Conservation (phyloP, 1,140 invertebrate genomes). For the Cydia strobilella region DNA sequence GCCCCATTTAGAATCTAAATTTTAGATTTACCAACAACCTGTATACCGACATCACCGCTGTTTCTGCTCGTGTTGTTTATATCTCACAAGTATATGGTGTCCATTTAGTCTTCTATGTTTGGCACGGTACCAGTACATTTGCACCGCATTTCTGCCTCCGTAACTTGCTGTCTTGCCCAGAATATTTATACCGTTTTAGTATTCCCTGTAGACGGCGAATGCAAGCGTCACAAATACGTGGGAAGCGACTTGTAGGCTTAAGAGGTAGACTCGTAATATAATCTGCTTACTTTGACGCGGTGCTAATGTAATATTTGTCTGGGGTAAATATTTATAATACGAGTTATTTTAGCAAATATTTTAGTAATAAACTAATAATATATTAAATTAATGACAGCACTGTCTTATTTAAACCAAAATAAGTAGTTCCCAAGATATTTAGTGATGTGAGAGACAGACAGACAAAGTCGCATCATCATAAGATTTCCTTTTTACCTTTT, state of each 20-base stretch:
- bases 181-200: slow-evolving; percentile 21
- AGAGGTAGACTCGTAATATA: not conserved
- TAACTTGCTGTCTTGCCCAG: slow-evolving; percentile 21
- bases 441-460: too few species aligned
- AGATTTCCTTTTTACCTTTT: too few species aligned
- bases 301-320: slow-evolving; percentile 15
- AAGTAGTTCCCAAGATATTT: too few species aligned
- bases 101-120: not conserved
- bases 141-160: not conserved
- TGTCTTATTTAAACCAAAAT: too few species aligned
- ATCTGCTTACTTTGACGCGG: slow-evolving; percentile 19
- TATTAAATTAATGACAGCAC: too few species aligned
- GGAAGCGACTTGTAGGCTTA: not conserved
- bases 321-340: not conserved
- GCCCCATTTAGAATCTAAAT: too few species aligned
- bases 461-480: too few species aligned
- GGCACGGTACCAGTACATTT: not conserved
- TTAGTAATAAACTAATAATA: too few species aligned
- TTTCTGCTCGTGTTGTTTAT: too few species aligned
- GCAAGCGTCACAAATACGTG: slow-evolving; percentile 6
- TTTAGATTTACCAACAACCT: too few species aligned
- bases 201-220: not conserved
- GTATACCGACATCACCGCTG: too few species aligned
- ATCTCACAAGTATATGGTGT: not conserved
- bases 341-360: not conserved